Percentiles rank a stretch among this genome's conserved stretches.
Conservation (phyloP, 1,140 invertebrate species). For the Philaenus spumarius region DNA sequence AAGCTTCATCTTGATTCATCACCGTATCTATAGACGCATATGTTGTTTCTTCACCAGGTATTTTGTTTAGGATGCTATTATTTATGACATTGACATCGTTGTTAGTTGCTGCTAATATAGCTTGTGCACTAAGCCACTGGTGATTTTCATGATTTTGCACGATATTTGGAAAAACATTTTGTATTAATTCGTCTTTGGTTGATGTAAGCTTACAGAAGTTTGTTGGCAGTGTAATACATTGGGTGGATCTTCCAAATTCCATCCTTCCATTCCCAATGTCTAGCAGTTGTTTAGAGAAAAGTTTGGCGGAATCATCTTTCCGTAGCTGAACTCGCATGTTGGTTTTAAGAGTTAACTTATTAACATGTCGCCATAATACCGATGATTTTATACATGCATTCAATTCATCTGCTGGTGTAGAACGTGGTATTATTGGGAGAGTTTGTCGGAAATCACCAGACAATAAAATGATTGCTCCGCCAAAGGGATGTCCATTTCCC, state of each 20-base stretch:
- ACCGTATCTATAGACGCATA: constrained; percentile 36
- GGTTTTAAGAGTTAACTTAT: constrained; percentile 32
- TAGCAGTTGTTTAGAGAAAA: constrained; percentile 33
- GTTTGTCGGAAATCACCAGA: constrained; percentile 35
- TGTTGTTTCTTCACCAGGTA: constrained; percentile 22
- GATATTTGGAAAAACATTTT: too few relatives aligned
- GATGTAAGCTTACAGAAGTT: neutral
- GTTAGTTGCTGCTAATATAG: constrained; percentile 36
- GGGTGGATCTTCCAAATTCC: too few relatives aligned
- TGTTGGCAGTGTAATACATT: neutral
- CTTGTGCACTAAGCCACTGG: constrained; percentile 33
- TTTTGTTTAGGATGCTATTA: constrained; percentile 24
- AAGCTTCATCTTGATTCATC: constrained; percentile 29
- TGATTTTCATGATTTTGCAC: constrained; percentile 3
- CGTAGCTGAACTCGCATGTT: constrained; percentile 36
- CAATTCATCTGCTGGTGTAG: constrained; percentile 40
- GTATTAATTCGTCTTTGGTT: neutral
- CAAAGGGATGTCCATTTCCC: constrained; percentile 30
- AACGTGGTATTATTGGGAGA: constrained; percentile 34
- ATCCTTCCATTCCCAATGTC: too few relatives aligned
- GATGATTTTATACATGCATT: constrained; percentile 42
- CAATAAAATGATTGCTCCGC: constrained; percentile 32
- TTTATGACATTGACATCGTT: constrained; percentile 37
- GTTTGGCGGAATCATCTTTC: constrained; percentile 29
- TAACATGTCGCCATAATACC: constrained; percentile 36